These are phyloP conservation scores for Pristionchus japonicus DNA, from an alignment of 2,888 invertebrate species.

Conservation along the genomic window DNA sequence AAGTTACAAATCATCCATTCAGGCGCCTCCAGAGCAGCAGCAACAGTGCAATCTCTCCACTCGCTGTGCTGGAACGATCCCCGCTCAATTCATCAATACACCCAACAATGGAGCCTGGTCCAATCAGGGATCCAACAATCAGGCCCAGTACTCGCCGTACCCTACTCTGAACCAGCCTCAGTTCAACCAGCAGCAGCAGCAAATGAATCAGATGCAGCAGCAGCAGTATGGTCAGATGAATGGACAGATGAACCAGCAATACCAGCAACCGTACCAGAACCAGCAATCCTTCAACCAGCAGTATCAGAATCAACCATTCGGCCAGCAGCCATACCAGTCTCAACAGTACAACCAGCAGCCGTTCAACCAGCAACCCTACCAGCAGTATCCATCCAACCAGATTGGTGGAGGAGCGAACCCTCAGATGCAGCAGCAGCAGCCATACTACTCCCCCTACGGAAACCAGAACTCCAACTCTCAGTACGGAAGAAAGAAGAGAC, in stretches of 20 bases:
- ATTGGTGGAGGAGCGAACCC: neutral
- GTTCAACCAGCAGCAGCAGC: neutral
- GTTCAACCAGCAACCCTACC: neutral
- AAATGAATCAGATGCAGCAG: neutral
- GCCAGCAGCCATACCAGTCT: neutral
- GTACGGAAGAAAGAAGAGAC: conserved; percentile 41
- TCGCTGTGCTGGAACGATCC: conserved; percentile 29
- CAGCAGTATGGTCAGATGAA: neutral
- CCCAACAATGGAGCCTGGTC: conserved; percentile 20
- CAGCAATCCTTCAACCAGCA: neutral
- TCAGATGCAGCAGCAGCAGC: neutral
- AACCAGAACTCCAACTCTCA: neutral
- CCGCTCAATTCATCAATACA: conserved; percentile 9
- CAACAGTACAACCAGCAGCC: neutral
- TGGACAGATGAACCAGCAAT: neutral
- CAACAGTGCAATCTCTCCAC: conserved; percentile 38
- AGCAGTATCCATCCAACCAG: neutral
- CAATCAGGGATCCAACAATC: neutral
- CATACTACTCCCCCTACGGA: conserved; percentile 10
- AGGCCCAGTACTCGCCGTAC: neutral
- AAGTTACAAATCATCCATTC: neutral
- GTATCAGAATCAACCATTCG: neutral
- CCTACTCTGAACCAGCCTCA: neutral
- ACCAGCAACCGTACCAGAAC: neutral
- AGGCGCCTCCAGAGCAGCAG: conserved; percentile 32